phyloP scores from a whole-genome alignment of 2,797 vertebrate species.

The Microctenopoma stevenorrisi region DNA sequence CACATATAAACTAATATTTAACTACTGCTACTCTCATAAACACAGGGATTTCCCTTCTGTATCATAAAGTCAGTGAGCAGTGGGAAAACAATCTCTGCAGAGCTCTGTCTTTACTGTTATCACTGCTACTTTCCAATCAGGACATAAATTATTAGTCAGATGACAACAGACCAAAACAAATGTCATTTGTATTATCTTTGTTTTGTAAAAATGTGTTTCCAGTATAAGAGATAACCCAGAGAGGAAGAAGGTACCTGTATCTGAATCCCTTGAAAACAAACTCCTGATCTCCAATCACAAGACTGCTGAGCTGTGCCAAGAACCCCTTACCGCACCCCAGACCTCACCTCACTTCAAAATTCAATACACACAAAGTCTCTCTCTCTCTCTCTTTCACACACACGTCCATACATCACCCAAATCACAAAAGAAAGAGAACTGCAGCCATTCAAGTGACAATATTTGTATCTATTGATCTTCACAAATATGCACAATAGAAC shows the following conservation, averaged over 20 bases:
- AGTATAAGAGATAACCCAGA: slow-evolving; percentile 1
- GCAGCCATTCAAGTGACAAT: slow-evolving; percentile 30
- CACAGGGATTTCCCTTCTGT: slow-evolving; percentile 20
- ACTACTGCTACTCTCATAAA: slow-evolving; percentile 43
- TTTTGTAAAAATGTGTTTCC: slow-evolving; percentile 1
- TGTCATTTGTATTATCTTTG: background rate
- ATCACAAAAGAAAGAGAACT: slow-evolving; percentile 30
- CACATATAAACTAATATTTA: slow-evolving; percentile 54
- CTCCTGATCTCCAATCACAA: slow-evolving; percentile 78
- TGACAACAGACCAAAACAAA: slow-evolving; percentile 8
- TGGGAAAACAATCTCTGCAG: background rate
- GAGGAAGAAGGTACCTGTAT: slow-evolving; percentile 32
- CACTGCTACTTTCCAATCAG: background rate
- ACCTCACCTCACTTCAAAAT: slow-evolving; percentile 25
- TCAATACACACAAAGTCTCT: slow-evolving; percentile 4
- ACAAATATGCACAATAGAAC: slow-evolving; percentile 71
- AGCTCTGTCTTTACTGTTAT: background rate
- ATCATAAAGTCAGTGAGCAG: background rate
- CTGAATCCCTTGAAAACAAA: slow-evolving; percentile 57
- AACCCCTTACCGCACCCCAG: slow-evolving; percentile 43
- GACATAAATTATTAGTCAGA: background rate
- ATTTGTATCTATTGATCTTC: slow-evolving; percentile 69
- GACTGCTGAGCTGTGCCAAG: slow-evolving; percentile 72
- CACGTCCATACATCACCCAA: slow-evolving; percentile 19
- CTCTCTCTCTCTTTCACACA: background rate